Evolutionary conservation across 2,113 vertebrate species (phyloP).

Genomic region (Scortum barcoo): DNA sequence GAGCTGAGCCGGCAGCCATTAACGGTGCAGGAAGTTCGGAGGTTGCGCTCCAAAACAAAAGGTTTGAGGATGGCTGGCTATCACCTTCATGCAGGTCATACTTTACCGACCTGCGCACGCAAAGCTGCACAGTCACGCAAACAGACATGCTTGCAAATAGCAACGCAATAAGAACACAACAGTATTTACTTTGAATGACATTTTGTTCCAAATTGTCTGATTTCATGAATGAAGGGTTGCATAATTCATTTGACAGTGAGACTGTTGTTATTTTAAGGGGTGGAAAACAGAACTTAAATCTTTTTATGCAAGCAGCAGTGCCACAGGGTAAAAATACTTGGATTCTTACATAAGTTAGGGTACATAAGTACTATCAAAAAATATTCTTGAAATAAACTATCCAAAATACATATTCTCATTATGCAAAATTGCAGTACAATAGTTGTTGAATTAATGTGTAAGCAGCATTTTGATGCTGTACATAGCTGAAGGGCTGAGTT

Average conservation of each 20-base stretch:
- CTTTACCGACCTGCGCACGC: constrained; percentile 4
- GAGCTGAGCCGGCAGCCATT: constrained; percentile 49
- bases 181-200: background rate
- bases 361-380: background rate
- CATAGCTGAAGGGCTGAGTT: background rate
- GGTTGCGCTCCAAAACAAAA: constrained; percentile 51
- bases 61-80: constrained; percentile 41
- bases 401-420: background rate
- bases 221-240: background rate
- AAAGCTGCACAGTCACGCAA: background rate
- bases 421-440: background rate
- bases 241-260: background rate
- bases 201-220: background rate
- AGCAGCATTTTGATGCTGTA: background rate
- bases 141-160: background rate
- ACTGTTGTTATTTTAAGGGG: background rate
- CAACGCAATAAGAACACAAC: background rate
- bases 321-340: background rate
- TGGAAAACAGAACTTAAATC: background rate
- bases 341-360: no score
- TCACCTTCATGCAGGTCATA: constrained; percentile 18
- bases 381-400: background rate
- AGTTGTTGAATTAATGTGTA: background rate
- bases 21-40: constrained; percentile 44
- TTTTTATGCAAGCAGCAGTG: no score